Evolutionary conservation across 1,140 invertebrate species (phyloP).

Genomic region (Pinna nobilis): DNA sequence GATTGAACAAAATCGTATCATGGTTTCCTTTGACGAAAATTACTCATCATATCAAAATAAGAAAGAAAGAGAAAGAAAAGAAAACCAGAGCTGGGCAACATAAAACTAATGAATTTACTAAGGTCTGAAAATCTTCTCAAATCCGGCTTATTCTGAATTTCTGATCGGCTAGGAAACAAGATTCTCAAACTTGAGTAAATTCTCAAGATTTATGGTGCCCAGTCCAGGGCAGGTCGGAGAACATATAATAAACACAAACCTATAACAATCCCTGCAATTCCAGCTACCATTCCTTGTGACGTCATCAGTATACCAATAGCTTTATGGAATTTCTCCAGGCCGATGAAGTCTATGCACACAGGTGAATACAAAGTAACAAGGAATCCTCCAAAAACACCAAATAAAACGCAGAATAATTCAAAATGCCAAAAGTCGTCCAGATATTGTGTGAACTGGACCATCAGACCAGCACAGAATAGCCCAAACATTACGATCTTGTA

Average conservation of each 20-base stretch:
- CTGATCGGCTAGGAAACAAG: too few species aligned
- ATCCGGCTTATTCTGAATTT: too few species aligned
- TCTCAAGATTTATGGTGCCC: too few species aligned
- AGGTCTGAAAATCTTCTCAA: too few species aligned
- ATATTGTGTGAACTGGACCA: not conserved
- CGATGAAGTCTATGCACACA: slow-evolving; percentile 23
- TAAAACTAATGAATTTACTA: too few species aligned
- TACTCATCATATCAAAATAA: too few species aligned
- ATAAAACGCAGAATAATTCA: slow-evolving; percentile 4
- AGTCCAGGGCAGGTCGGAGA: too few species aligned
- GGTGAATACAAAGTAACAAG: slow-evolving; percentile 23
- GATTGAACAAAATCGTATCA: too few species aligned
- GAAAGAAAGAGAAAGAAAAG: too few species aligned
- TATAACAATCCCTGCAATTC: not conserved
- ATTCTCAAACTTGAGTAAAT: too few species aligned
- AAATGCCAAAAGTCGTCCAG: slow-evolving; percentile 1
- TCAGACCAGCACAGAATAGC: slow-evolving; percentile 10
- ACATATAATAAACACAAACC: slow-evolving; percentile 3
- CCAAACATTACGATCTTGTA: slow-evolving; percentile 5
- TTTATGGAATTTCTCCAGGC: slow-evolving; percentile 3
- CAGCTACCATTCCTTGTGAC: slow-evolving; percentile 3
- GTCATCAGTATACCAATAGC: slow-evolving; percentile 4
- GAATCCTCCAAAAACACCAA: slow-evolving; percentile 15
- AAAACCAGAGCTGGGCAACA: too few species aligned
- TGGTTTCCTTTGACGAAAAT: too few species aligned